phyloP scores from a whole-genome alignment of 2,113 vertebrate genomes.

The Peromyscus californicus region DNA sequence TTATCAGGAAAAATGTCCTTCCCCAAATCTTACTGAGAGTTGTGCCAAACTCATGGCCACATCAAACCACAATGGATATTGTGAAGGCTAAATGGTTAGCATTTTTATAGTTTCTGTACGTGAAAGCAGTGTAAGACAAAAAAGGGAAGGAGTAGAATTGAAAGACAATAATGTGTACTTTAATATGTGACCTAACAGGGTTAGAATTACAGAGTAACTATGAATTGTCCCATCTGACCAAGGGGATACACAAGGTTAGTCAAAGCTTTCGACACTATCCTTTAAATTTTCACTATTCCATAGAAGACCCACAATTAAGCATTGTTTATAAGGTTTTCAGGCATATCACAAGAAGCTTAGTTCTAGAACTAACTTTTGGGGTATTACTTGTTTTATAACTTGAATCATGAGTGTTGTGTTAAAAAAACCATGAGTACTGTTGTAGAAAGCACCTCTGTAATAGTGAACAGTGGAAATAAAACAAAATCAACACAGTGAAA shows the following conservation, averaged over 20 bases:
- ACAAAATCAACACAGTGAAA: neutral
- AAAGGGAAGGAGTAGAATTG: neutral
- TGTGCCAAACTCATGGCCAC: neutral
- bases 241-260: neutral
- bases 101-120: neutral
- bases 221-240: neutral
- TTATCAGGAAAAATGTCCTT: slow-evolving; percentile 6
- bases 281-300: neutral
- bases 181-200: neutral
- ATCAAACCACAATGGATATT: neutral
- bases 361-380: neutral
- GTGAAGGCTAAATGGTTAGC: neutral
- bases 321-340: neutral
- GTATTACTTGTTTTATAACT: slow-evolving; percentile 19
- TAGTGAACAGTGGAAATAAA: neutral
- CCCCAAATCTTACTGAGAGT: neutral
- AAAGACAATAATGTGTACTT: neutral
- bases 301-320: neutral
- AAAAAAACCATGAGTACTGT: neutral
- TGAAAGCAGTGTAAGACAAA: neutral
- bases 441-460: neutral
- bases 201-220: neutral
- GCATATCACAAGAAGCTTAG: neutral
- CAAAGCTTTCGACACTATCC: neutral
- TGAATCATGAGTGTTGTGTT: neutral